Evolutionary conservation across 2,113 vertebrate genomes (phyloP), one percentile per base, ranked within the genome.

Genomic region (Vidua macroura): DNA sequence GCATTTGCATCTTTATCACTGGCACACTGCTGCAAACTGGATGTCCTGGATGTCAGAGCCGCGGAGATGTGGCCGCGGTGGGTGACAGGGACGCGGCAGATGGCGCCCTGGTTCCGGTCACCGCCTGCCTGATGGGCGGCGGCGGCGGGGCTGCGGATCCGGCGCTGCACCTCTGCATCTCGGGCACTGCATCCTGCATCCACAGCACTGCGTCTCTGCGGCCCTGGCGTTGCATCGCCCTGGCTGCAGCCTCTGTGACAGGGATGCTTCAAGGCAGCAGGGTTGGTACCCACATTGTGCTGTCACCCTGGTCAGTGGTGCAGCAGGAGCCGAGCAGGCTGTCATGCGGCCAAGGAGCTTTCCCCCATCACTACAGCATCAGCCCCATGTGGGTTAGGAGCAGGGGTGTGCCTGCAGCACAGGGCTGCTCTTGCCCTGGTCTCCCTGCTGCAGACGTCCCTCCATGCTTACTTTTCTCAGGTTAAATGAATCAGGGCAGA

Each of bases 161-260:
- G 2, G 69, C 63, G 5, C 30, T 3, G 35, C 89, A 4, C 24
- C 55, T 10, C 69, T 25, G 69, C 58, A 30, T 2, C 24, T 12
- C 7, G 1, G 9, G 41, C 18, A 37, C 24, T 24, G 33, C 60
- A 19, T 9, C 52, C 59, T 31, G 58, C 48, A n/a, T 7, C 37
- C 49, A 3, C 0, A 1, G 9, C 13, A 8, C 15, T 15, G 41
- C 25, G 2, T 15, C 6, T 14, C 48, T 51, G 68, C 41, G 10
- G 11, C 31, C 37, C 7, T 3, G 24, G 21, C 31, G 3, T 11
- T 23, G 41, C 33, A 4, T 52, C 0, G 0, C 27, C 31, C 77
- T 60, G 37, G 51, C 86, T 80, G 74, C 69, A 55, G 48, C 28
- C 35, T 15, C 37, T 37, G 15, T 48, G 67, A 6, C 51, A 23